Evolutionary conservation across 2,797 vertebrate genomes (phyloP), one percentile per base, ranked within the genome.

Genomic region (Crocodylus rhombifer): DNA sequence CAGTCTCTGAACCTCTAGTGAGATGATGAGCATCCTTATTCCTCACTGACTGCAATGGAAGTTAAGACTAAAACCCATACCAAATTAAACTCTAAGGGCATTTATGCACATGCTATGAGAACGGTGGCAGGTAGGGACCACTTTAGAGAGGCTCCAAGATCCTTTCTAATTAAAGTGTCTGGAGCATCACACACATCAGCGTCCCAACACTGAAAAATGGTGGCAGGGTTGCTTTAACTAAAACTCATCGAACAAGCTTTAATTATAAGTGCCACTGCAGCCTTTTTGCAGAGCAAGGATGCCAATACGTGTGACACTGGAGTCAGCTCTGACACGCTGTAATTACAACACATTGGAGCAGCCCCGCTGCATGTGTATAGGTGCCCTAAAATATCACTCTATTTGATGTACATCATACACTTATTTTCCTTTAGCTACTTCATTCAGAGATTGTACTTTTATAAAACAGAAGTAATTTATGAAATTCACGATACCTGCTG

Each of bases 381-480:
- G 42, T 51, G 42, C 42, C 42, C 42, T 51, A 51, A 51, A 28
- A 76, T 3, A 62, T 2, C 14, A 1, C n/a, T 42, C 25, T 81
- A 85, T 74, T 91, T 73, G 60, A 82, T 51, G 60, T 42, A 33
- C 42, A 51, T 51, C 42, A 51, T 51, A 51, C 30, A 81, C 58
- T 20, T 9, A 51, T 61, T 25, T 77, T 82, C 74, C 36, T 73
- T 90, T 65, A 80, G 61, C 5, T 61, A 6, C 23, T 62, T 76
- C 42, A 51, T 51, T 18, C 2, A 10, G 11, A 17, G 63, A 79
- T 55, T 80, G 18, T 77, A 23, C 33, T 87, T 83, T 77, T 61
- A 14, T 2, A n/a, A 13, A 63, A 4, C 4, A 73, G 0, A 81
- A 61, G 42, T 0, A 10, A 3, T 5, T 0, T 11, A 71, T 30